Evolutionary conservation across 1,140 invertebrate species (phyloP).

Genomic region (honey bee (Apis mellifera)): DNA sequence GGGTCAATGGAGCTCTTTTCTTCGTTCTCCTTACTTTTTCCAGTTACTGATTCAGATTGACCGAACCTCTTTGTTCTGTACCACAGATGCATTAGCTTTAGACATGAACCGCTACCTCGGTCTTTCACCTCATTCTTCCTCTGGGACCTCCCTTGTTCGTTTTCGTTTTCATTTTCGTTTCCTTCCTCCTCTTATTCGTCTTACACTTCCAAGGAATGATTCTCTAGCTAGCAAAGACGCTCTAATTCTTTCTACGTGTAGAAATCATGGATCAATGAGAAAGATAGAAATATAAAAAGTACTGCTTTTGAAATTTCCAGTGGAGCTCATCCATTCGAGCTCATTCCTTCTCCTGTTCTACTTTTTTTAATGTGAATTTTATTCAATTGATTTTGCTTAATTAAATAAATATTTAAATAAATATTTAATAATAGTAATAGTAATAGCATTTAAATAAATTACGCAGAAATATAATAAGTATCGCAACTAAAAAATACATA

Average conservation of each 20-base stretch:
- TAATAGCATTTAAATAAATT: too few relatives aligned
- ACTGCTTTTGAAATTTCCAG: not conserved
- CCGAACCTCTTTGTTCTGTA: conserved; percentile 15
- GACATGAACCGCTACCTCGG: conserved; percentile 51
- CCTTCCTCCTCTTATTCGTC: not conserved
- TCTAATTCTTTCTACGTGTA: not conserved
- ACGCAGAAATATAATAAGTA: too few relatives aligned
- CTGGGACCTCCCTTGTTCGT: not conserved
- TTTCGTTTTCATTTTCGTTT: conserved; percentile 23
- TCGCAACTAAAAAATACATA: too few relatives aligned
- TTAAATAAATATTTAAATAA: too few relatives aligned
- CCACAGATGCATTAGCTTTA: conserved; percentile 60
- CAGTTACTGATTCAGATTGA: conserved; percentile 4
- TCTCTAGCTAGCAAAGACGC: not conserved
- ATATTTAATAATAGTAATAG: too few relatives aligned
- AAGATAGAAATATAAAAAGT: not conserved
- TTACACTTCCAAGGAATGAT: not conserved
- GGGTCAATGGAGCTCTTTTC: conserved; percentile 67
- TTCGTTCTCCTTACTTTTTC: conserved; percentile 20
- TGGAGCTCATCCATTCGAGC: not conserved
- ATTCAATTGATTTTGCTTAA: too few relatives aligned
- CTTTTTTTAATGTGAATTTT: too few relatives aligned
- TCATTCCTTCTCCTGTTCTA: too few relatives aligned
- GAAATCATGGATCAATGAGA: not conserved
- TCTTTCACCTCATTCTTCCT: conserved; percentile 13